Base-by-base conservation (phyloP, 2,888 invertebrate genomes). In the Athetis lepigone region DNA sequence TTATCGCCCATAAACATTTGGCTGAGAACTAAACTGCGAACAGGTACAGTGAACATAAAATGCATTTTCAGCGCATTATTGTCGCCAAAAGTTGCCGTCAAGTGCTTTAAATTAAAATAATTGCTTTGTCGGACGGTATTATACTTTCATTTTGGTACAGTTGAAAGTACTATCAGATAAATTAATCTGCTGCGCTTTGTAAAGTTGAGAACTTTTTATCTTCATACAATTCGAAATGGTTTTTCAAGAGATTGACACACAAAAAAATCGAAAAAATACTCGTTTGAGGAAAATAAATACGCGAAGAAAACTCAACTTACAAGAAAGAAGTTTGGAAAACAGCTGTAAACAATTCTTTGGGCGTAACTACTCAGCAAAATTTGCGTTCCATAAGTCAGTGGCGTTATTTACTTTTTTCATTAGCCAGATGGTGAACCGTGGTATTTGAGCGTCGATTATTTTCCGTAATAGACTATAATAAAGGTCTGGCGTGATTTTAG, bases 381-480 rank as follows among this genome's bases (percentile, higher is more conserved):
- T 75, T 56, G 47, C 58, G 33, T 49, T 59, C 40, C 65, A 76
- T 76, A 60, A 79, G 47, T 66, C 59, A 59, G 18, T 0, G 18
- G 19, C 43, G 37, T 61, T 66, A 77, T 60, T 70, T 61, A 66
- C 58, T 50, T 77, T 62, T 72, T 61, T 73, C 66, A 70, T 69
- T 77, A 77, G 50, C n/a, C 54, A 55, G 57, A 70, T 64, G 51
- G 57, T 43, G 42, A 59, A 69, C 75, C 40, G 43, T 59, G 43
- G 55, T 59, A 64, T 64, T 81, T 65, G 67, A 59, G 58, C 72
- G 60, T 52, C 76, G 72, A 85, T 84, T 81, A 84, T 82, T 80
- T 73, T 57, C 52, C 72, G 13, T 83, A 84, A 84, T 83, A 80
- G 81, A 68, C 78, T 79, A 59, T 80, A 82, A 83, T 83, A 82